These are phyloP conservation scores for Mirounga angustirostris DNA, from an alignment of 2,113 vertebrate species.

Conservation along the genomic window DNA sequence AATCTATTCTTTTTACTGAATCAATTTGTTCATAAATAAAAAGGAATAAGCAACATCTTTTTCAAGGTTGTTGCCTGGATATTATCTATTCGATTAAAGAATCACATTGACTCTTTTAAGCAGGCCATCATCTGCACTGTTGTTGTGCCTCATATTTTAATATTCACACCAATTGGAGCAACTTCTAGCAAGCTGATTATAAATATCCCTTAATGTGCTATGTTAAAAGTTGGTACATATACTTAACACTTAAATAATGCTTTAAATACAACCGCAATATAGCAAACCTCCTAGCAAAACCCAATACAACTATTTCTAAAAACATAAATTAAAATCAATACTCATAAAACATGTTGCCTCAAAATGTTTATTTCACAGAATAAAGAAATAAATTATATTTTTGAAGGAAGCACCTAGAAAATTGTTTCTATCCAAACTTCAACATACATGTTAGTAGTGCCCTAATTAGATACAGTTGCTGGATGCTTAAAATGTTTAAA, in stretches of 20 bases:
- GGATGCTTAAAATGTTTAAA: constrained; percentile 50
- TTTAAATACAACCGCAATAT: background rate
- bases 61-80: background rate
- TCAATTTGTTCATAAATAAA: background rate
- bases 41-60: background rate
- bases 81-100: background rate
- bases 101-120: background rate
- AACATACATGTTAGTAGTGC: background rate
- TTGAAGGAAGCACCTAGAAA: background rate
- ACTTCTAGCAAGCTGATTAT: background rate
- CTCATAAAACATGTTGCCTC: background rate
- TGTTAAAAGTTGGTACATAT: background rate
- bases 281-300: background rate
- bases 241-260: background rate
- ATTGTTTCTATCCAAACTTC: background rate
- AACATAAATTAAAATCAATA: background rate
- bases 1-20: background rate
- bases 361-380: background rate
- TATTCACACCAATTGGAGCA: background rate
- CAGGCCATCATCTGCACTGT: background rate
- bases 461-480: constrained; percentile 47
- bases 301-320: background rate
- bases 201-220: background rate
- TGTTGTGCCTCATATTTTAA: background rate
- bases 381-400: constrained; percentile 31